Evolutionary conservation across 2,888 invertebrate species (phyloP), one percentile per base, ranked within the genome.

Genomic region (Marasmarcha lunaedactyla): DNA sequence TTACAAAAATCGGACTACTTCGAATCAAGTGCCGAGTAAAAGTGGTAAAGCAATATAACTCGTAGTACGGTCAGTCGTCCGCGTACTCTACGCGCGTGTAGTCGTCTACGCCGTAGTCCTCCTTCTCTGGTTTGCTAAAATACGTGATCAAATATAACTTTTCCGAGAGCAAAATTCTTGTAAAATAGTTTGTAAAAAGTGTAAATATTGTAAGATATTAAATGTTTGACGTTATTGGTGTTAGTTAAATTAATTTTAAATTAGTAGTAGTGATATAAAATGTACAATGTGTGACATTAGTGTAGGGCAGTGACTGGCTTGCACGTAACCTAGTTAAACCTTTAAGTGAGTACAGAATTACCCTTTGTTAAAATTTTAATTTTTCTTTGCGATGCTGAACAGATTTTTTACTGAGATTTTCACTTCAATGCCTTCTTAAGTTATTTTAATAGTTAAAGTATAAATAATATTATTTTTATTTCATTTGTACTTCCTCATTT

Each of bases 41-140:
- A 20, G 20, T 20, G 20, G 20, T 20, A 20, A 20, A 20, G 20
- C 7, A 20, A 20, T 20, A 20, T 20, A 7, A 5, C 20, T 20
- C 20, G 20, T 20, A 20, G 20, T 20, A 20, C 3, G 39, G 46
- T 46, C 71, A 78, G 77, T 77, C 43, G 46, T 54, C 53, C 68
- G 69, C 67, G 69, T 51, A 55, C 59, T 67, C 63, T 69, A 63
- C 62, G 55, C 54, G 57, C 52, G 71, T 41, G 48, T 64, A 62
- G 71, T 58, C 69, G 69, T 55, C 73, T 74, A 73, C 73, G 71
- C 49, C 63, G 71, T 66, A 70, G 67, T 49, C 13, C 44, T 38
- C 39, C 56, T 60, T 60, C 57, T 55, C 58, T 46, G 54, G 53
- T 44, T 46, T 51, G 49, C 52, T 42, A 4, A 14, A 14, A 14